These are phyloP conservation scores for Chrysomela aeneicollis DNA, from an alignment of 2,888 invertebrate species.

Conservation along the genomic window DNA sequence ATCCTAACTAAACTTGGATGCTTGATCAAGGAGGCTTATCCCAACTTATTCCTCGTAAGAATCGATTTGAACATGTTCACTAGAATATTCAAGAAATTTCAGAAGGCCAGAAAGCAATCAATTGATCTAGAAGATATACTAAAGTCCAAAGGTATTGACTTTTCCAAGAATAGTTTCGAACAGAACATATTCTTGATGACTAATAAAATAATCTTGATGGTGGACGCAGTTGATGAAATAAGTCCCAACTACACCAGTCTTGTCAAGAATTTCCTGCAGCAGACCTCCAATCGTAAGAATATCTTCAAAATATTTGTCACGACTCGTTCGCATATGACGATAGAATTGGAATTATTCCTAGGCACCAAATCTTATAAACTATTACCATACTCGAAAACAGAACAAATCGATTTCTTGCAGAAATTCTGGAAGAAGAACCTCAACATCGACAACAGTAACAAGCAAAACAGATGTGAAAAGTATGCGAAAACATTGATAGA, in stretches of 20 bases:
- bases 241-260: conserved; percentile 20
- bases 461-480: background rate
- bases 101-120: background rate
- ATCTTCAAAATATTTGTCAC: conserved; percentile 24
- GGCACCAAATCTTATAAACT: background rate
- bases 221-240: conserved; percentile 28
- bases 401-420: conserved; percentile 10
- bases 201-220: conserved; percentile 14
- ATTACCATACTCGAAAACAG: conserved; percentile 3
- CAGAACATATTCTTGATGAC: conserved; percentile 11
- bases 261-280: conserved; percentile 10
- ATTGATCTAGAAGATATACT: conserved; percentile 3
- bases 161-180: background rate
- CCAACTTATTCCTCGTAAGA: conserved; percentile 12
- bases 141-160: background rate
- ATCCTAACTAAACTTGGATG: conserved; percentile 4
- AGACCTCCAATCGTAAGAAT: background rate
- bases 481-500: conserved; percentile 5
- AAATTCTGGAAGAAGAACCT: conserved; percentile 16
- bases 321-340: conserved; percentile 17
- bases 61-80: conserved; percentile 17
- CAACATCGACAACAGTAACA: background rate
- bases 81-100: conserved; percentile 1
- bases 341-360: background rate
- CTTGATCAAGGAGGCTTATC: conserved; percentile 3